Base-by-base conservation (phyloP, 2,888 invertebrate genomes). In the Ormyrus labotus region DNA sequence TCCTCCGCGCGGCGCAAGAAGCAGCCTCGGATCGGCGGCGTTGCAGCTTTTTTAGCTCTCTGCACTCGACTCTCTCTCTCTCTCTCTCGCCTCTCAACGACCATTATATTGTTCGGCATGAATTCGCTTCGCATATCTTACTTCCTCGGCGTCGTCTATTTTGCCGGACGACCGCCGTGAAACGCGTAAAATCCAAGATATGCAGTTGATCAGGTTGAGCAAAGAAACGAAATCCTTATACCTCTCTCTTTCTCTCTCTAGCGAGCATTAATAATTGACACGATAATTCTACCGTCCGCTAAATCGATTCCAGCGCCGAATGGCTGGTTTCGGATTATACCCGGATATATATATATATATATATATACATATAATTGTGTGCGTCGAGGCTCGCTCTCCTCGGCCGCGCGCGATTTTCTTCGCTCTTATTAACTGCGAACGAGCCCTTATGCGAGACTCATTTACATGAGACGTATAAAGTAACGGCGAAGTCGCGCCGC, bases 171-270 rank as follows among this genome's bases (percentile, higher is more conserved):
- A 83, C 84, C 85, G 83, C 84, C 84, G 83, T 83, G 85, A 86
- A 85, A 85, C 85, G 84, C 86, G 86, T 87, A 87, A 87, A 87
- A 86, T 86, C 83, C 85, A 84, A 85, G 86, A 86, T 86, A 85
- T 85, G 86, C 84, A 82, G 84, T 81, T 83, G 84, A 84, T 84
- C 84, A 83, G 72, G 79, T 78, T 65, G 78, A 76, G 50, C 67
- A 51, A 51, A 69, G 78, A 78, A 78, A 68, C 78, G 78, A 72
- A 68, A 67, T 53, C 13, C 50, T 50, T 2, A 6, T 48, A 11
- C 5, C 45, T 9, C 61, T 45, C 45, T 45, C 61, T 10, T 5
- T 11, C 5, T 65, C 8, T 19, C 64, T 47, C 65, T 45, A 60
- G 48, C 72, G 78, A 80, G 82, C 83, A 84, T 85, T 84, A 84